Evolutionary conservation across 2,888 invertebrate genomes (phyloP).

Genomic region (Metellina segmentata): DNA sequence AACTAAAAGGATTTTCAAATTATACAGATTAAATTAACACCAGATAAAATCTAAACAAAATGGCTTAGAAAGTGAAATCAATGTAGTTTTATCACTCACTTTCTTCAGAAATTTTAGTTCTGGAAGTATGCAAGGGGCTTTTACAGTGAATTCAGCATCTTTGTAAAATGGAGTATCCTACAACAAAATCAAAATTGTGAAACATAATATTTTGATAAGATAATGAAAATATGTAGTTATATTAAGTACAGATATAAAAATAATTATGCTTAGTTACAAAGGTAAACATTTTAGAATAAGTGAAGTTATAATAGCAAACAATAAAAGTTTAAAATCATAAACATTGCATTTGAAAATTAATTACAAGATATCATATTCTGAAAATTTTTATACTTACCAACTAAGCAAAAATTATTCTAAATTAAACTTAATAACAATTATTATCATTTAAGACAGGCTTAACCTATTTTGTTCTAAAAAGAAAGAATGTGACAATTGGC

Average conservation of each 20-base stretch:
- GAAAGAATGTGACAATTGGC: no score
- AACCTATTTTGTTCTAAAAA: no score
- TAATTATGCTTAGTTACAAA: not conserved
- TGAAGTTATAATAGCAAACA: no score
- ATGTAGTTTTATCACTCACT: slow-evolving; percentile 82
- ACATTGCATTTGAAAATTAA: no score
- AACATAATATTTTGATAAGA: not conserved
- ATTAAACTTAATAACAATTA: no score
- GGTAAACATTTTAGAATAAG: not conserved
- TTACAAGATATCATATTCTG: no score
- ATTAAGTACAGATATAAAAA: not conserved
- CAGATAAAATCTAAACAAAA: no score
- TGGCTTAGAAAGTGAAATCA: not conserved
- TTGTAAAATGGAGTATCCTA: slow-evolving; percentile 76
- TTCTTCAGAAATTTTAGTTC: slow-evolving; percentile 88
- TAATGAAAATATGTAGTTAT: not conserved
- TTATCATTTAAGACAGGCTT: no score
- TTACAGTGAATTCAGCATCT: slow-evolving; percentile 71
- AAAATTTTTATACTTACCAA: no score
- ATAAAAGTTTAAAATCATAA: no score
- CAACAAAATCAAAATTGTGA: slow-evolving; percentile 14
- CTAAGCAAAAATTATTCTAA: no score
- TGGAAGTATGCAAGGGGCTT: slow-evolving; percentile 91
- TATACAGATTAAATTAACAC: not conserved
- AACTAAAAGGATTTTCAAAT: slow-evolving; percentile 5